Percentiles rank a stretch among this genome's conserved stretches.
These are phyloP conservation scores for Gymnosoma rotundatum DNA, from an alignment of 2,888 invertebrate species.

Conservation along the genomic window DNA sequence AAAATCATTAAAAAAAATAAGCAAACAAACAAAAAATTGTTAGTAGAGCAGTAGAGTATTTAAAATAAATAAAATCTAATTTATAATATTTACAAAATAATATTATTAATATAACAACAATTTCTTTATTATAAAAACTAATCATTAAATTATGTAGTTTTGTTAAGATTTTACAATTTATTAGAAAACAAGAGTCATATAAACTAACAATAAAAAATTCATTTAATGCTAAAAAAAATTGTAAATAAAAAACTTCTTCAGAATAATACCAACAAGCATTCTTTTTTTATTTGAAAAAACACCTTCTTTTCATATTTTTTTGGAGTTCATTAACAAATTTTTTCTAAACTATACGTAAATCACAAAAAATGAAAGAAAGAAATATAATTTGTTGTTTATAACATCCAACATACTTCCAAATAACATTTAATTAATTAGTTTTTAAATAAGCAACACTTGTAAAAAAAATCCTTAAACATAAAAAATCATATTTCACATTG, in stretches of 20 bases:
- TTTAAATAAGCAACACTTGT: slow-evolving; percentile 40
- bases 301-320: not conserved
- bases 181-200: slow-evolving; percentile 26
- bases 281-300: too few species aligned
- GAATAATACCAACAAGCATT: too few species aligned
- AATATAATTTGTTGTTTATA: slow-evolving; percentile 63
- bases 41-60: slow-evolving; percentile 62
- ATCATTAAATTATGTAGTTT: slow-evolving; percentile 62
- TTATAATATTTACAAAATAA: slow-evolving; percentile 43
- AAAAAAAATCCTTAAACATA: slow-evolving; percentile 59
- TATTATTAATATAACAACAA: slow-evolving; percentile 26
- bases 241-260: slow-evolving; percentile 41
- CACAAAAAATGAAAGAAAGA: slow-evolving; percentile 35
- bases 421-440: slow-evolving; percentile 38
- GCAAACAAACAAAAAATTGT: slow-evolving; percentile 52
- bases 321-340: slow-evolving; percentile 15
- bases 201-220: slow-evolving; percentile 35
- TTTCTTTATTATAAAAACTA: slow-evolving; percentile 45
- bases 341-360: slow-evolving; percentile 63
- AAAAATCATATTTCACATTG: slow-evolving; percentile 70
- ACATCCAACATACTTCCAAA: slow-evolving; percentile 70
- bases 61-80: slow-evolving; percentile 42
- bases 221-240: slow-evolving; percentile 19
- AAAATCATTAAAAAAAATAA: slow-evolving; percentile 41
- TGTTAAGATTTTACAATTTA: slow-evolving; percentile 67